These are phyloP conservation scores for Cyclophora albipunctata DNA, from an alignment of 2,888 invertebrate species.

Conservation along the genomic window DNA sequence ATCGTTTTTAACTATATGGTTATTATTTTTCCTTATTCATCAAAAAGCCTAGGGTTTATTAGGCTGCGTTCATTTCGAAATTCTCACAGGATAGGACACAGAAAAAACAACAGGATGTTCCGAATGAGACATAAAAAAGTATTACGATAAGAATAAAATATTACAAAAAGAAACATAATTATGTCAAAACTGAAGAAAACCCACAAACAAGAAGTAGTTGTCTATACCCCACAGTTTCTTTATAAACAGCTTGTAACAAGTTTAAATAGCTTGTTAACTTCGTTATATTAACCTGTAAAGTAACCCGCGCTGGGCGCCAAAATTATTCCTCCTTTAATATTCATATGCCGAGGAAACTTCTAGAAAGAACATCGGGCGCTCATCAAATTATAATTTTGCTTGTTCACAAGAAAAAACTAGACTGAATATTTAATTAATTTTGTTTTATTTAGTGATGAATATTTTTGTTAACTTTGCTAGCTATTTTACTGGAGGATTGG, in stretches of 20 bases:
- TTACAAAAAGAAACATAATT: too few relatives aligned
- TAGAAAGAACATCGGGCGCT: conserved; percentile 40
- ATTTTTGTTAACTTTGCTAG: neutral
- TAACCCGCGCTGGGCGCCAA: conserved; percentile 48
- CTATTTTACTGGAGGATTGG: too few relatives aligned
- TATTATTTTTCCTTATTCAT: too few relatives aligned
- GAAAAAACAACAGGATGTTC: too few relatives aligned
- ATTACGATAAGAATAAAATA: too few relatives aligned
- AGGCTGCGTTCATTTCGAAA: too few relatives aligned
- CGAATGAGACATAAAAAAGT: too few relatives aligned
- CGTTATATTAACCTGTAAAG: conserved; percentile 15
- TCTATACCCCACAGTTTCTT: neutral
- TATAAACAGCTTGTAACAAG: neutral
- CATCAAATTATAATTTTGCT: conserved; percentile 56
- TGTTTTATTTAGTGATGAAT: neutral
- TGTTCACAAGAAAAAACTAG: conserved; percentile 23
- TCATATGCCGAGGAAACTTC: conserved; percentile 52
- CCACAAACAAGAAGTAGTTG: too few relatives aligned
- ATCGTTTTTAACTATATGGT: too few relatives aligned
- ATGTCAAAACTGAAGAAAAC: too few relatives aligned
- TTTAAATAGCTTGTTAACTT: neutral
- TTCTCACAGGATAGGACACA: too few relatives aligned
- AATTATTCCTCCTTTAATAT: conserved; percentile 50
- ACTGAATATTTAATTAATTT: conserved; percentile 11
- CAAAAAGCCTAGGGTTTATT: too few relatives aligned